Evolutionary conservation across 2,113 vertebrate species (phyloP), one percentile per base, ranked within the genome.

Genomic region (Bettongia penicillata): DNA sequence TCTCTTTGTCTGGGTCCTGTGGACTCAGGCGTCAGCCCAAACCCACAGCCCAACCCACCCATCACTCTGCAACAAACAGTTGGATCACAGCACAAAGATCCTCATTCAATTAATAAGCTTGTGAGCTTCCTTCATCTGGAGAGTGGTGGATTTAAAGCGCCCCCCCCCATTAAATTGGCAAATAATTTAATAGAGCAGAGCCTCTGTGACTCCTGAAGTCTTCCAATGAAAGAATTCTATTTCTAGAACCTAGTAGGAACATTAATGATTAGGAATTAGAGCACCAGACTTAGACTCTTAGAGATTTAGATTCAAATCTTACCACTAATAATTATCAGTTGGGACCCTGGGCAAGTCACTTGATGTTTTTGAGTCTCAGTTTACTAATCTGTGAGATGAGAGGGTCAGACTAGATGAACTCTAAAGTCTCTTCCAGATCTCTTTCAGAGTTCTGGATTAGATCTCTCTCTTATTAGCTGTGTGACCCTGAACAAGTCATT

Each of bases 1-100:
- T 97, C 96, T 95, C 90, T 97, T 96, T 98, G 98, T 98, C 96
- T 94, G 93, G 53, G 2, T 95, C 91, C 68, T 98, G 97, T 97
- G 97, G 97, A 97, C 97, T 97, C 97, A 98, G 98, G 98, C 98
- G 84, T 14, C 2, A 0, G 77, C 94, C 97, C 98, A 98, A 98
- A 97, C 24, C 98, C 98, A 91, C 97, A 98, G 95, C 92, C n/a
- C 68, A 43, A 43, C 37, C 68, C 7, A 22, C 61, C 31, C 94
- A 95, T 95, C 91, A 94, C 97, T 96, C 47, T 25, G 95, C 92
- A 95, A 91, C 95, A 97, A 98, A 96, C 96, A 97, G 92, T 90
- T 95, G 95, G 89, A 89, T 52, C 53, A 49, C 48, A 91, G 11
- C 48, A 98, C 96, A 98, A 98, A 98, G 97, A 93, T 94, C 93